Evolutionary conservation across 2,113 vertebrate species (phyloP).

Genomic region (Crypturellus undulatus): DNA sequence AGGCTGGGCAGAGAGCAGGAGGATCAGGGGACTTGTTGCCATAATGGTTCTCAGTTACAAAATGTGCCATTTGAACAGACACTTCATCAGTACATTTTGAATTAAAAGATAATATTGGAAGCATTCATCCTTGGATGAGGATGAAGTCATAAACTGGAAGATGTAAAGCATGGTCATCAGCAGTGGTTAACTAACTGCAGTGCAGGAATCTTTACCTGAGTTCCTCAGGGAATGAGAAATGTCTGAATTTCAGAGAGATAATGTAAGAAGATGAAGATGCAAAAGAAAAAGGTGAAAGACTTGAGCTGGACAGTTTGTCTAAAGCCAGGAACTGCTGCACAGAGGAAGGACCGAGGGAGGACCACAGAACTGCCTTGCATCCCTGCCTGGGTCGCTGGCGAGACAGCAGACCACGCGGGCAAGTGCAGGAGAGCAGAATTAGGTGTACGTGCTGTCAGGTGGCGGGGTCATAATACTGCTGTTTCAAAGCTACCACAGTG

Average conservation of each 20-base stretch:
- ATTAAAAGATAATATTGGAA: neutral
- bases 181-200: rapidly evolving
- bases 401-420: neutral
- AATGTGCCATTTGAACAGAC: neutral
- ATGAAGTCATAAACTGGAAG: rapidly evolving
- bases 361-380: neutral
- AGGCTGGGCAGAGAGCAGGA: neutral
- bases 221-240: neutral
- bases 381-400: neutral
- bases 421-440: neutral
- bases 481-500: neutral
- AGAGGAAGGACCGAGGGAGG: neutral
- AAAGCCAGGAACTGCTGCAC: neutral
- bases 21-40: neutral
- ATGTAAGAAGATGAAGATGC: neutral
- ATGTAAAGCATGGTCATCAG: rapidly evolving
- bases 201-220: neutral
- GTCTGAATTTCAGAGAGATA: neutral
- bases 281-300: neutral
- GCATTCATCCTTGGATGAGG: neutral
- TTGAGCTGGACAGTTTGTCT: neutral
- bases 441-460: neutral
- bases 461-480: neutral
- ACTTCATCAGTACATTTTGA: neutral
- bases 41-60: neutral